Evolutionary conservation across 2,888 invertebrate genomes (phyloP).

Genomic region (Sthenelais limicola): DNA sequence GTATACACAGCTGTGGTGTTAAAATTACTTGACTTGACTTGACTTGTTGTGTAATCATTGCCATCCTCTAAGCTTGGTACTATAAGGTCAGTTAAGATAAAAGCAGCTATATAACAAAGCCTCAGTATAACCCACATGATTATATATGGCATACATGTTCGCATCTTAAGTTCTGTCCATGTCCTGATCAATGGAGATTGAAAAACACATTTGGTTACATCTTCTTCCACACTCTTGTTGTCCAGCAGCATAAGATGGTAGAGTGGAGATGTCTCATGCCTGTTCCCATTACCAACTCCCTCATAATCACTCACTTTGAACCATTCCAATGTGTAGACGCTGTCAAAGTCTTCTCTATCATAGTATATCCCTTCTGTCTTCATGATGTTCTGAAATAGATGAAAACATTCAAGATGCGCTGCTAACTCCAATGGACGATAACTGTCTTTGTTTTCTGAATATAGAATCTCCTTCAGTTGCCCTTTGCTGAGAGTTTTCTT

Average conservation of each 20-base stretch:
- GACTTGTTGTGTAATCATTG: no score
- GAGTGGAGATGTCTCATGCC: not conserved
- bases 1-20: no score
- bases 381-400: not conserved
- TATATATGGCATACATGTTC: not conserved
- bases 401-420: slow-evolving; percentile 1
- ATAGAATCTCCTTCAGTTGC: not conserved
- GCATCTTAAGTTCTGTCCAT: slow-evolving; percentile 17
- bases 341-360: not conserved
- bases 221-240: not conserved
- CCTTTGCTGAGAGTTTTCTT: not conserved
- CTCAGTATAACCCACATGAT: not conserved
- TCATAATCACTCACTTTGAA: slow-evolving; percentile 22
- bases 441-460: not conserved
- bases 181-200: not conserved
- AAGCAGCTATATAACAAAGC: not conserved
- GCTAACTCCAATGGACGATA: slow-evolving; percentile 7
- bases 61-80: no score
- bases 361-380: slow-evolving; percentile 8
- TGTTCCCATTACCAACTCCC: not conserved
- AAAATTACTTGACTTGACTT: no score
- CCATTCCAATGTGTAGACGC: slow-evolving; percentile 9
- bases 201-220: not conserved
- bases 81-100: not conserved
- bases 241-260: slow-evolving; percentile 21